phyloP scores from a whole-genome alignment of 2,113 vertebrate species.

The Puffinus mauretanicus region DNA sequence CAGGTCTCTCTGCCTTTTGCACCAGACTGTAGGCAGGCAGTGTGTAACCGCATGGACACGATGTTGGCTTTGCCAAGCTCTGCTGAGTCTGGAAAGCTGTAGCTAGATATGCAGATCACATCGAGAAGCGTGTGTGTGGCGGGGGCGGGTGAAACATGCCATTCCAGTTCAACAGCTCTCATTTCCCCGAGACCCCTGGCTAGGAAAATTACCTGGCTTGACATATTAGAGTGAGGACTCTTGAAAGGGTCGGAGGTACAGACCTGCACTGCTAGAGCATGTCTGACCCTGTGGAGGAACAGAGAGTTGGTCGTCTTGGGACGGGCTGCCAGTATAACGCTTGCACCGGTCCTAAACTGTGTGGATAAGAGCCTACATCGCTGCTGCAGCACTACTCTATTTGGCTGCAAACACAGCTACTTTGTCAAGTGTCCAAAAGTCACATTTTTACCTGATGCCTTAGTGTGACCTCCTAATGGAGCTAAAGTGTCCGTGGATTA shows the following conservation, averaged over 20 bases:
- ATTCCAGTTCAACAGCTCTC: constrained; percentile 43
- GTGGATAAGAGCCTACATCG: background rate
- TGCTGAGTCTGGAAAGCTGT: background rate
- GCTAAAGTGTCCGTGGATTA: background rate
- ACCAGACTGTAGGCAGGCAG: background rate
- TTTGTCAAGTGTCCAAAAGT: background rate
- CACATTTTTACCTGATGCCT: background rate
- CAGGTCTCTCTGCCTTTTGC: background rate
- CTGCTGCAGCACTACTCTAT: rapidly evolving
- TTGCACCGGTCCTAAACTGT: background rate
- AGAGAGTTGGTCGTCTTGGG: background rate
- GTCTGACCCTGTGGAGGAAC: background rate
- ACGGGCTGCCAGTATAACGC: rapidly evolving
- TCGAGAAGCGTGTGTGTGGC: rapidly evolving
- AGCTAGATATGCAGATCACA: background rate
- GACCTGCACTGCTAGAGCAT: rapidly evolving
- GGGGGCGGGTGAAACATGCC: background rate
- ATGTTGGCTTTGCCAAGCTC: background rate
- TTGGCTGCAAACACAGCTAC: background rate
- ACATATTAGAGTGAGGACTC: background rate
- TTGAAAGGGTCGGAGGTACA: background rate
- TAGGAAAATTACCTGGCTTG: background rate
- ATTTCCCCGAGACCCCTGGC: constrained; percentile 33
- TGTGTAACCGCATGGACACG: rapidly evolving
- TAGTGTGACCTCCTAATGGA: background rate